These are phyloP conservation scores for Orchesella cincta DNA, from an alignment of 1,140 invertebrate species.

Conservation along the genomic window DNA sequence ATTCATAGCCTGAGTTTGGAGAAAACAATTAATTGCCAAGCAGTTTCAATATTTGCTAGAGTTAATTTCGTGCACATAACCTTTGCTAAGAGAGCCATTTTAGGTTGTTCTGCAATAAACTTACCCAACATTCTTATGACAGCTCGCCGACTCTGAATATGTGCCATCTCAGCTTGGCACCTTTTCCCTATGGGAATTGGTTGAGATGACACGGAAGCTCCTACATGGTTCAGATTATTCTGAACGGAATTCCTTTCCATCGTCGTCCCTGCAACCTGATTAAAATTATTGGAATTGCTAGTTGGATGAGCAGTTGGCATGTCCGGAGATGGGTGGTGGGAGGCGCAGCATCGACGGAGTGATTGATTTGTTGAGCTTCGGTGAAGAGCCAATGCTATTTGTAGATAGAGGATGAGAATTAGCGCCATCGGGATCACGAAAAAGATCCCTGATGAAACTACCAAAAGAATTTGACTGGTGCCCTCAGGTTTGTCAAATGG, in stretches of 20 bases:
- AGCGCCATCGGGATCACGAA: slow-evolving; percentile 50
- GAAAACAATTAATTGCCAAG: background rate
- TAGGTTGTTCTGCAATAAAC: no score
- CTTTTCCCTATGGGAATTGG: slow-evolving; percentile 38
- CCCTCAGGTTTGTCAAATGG: slow-evolving; percentile 48
- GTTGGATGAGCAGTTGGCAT: background rate
- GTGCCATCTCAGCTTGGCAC: slow-evolving; percentile 49
- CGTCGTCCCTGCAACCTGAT: background rate
- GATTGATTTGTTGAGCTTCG: slow-evolving; percentile 49
- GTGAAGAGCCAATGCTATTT: slow-evolving; percentile 49
- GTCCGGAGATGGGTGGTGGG: slow-evolving; percentile 4
- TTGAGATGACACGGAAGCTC: background rate
- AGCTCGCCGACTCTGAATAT: slow-evolving; percentile 62
- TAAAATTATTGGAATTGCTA: background rate
- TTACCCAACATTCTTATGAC: slow-evolving; percentile 81
- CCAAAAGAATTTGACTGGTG: slow-evolving; percentile 47
- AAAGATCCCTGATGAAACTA: slow-evolving; percentile 48
- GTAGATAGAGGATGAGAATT: slow-evolving; percentile 49
- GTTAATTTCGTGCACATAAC: background rate
- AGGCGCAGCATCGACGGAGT: slow-evolving; percentile 48
- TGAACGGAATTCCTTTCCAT: background rate
- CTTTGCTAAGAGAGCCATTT: no score
- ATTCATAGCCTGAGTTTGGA: slow-evolving; percentile 5
- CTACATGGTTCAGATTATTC: slow-evolving; percentile 41
- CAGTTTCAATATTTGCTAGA: background rate